phyloP scores from a whole-genome alignment of 1,140 invertebrate species.

The Neodiprion lecontei region DNA sequence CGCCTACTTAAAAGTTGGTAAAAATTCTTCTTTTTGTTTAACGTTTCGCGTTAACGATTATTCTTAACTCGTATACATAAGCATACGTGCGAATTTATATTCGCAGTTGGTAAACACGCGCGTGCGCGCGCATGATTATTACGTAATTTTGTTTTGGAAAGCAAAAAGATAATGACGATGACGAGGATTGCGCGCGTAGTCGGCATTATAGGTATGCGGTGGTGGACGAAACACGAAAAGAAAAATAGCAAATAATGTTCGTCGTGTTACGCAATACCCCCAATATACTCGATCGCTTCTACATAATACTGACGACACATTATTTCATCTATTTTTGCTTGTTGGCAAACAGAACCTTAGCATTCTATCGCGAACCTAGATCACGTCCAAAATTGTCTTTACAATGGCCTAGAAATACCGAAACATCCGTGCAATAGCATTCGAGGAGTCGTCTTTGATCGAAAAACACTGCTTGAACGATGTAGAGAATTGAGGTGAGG shows the following conservation, averaged over 20 bases:
- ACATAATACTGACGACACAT: background rate
- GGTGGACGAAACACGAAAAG: too few relatives aligned
- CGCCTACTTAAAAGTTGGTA: too few relatives aligned
- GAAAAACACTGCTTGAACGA: background rate
- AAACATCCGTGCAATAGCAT: too few relatives aligned
- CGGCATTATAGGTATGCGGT: too few relatives aligned
- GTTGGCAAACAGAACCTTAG: conserved; percentile 1
- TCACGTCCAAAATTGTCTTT: background rate
- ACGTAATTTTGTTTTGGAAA: background rate
- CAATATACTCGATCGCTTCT: background rate
- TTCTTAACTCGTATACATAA: too few relatives aligned
- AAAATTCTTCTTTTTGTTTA: too few relatives aligned
- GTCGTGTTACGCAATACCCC: background rate
- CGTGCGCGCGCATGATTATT: too few relatives aligned
- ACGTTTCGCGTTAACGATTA: too few relatives aligned
- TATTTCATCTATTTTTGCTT: background rate
- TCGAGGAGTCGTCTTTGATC: too few relatives aligned
- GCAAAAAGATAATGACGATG: background rate
- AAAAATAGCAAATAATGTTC: background rate
- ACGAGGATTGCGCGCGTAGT: background rate
- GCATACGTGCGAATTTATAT: too few relatives aligned
- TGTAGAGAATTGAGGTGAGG: background rate
- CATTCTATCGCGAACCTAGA: background rate
- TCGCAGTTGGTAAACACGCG: too few relatives aligned
- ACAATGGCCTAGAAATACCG: too few relatives aligned